These are phyloP conservation scores for Prionace glauca DNA, from an alignment of 2,797 vertebrate genomes.

Conservation along the genomic window DNA sequence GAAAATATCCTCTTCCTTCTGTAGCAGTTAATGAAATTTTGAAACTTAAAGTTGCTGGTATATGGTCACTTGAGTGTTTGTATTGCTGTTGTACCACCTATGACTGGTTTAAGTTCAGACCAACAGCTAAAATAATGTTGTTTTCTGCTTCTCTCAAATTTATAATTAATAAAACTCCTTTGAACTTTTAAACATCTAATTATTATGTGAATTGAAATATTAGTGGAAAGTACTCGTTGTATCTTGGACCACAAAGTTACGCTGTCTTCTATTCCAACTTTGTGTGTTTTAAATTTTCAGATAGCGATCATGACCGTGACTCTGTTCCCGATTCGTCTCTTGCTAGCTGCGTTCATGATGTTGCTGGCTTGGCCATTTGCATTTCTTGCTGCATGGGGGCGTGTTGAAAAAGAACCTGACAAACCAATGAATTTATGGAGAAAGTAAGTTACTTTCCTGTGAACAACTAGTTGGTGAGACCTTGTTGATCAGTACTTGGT, in stretches of 20 bases:
- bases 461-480: not conserved
- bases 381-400: constrained; percentile 77
- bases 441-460: constrained; percentile 64
- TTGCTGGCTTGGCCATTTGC: constrained; percentile 93
- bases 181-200: not conserved
- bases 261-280: not conserved
- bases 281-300: constrained; percentile 54
- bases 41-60: not conserved
- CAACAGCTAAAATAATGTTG: not conserved
- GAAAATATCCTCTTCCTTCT: not conserved
- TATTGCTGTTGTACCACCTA: not conserved
- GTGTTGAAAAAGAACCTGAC: constrained; percentile 64
- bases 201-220: not conserved
- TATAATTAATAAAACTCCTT: not conserved
- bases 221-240: not conserved
- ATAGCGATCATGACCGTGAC: constrained; percentile 90
- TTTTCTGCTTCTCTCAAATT: not conserved
- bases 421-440: constrained; percentile 84
- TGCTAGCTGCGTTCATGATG: constrained; percentile 93
- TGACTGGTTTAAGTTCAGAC: not conserved
- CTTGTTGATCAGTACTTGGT: not conserved
- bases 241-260: not conserved
- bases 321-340: constrained; percentile 85
- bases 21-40: not conserved
- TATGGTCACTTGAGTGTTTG: not conserved